Conservation (phyloP, 2,888 invertebrate genomes). For the Drosophila stalkeri region DNA sequence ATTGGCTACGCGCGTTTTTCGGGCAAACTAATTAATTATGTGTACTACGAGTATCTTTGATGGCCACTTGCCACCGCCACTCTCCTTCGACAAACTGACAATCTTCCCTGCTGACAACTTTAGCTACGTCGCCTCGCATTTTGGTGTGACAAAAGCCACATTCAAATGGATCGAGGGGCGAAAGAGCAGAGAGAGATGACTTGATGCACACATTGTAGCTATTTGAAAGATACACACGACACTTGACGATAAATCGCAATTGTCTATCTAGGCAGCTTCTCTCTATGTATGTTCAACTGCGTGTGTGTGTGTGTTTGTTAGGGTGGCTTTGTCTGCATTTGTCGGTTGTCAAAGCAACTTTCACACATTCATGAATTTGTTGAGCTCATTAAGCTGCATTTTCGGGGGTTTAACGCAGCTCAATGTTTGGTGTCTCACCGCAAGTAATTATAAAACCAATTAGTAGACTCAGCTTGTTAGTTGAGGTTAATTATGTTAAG, state of each 20-base stretch:
- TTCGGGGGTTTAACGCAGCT: slow-evolving; percentile 72
- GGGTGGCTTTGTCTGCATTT: slow-evolving; percentile 66
- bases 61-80: neutral
- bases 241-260: slow-evolving; percentile 74
- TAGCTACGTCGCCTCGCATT: slow-evolving; percentile 39
- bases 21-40: slow-evolving; percentile 79
- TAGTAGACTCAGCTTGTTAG: slow-evolving; percentile 81
- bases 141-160: slow-evolving; percentile 78
- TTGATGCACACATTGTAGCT: slow-evolving; percentile 60
- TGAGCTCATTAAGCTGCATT: slow-evolving; percentile 81
- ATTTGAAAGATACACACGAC: slow-evolving; percentile 67
- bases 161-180: slow-evolving; percentile 26
- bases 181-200: slow-evolving; percentile 5
- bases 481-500: slow-evolving; percentile 82
- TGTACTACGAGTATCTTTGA: slow-evolving; percentile 47
- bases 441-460: slow-evolving; percentile 81
- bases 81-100: neutral
- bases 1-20: slow-evolving; percentile 67
- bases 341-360: slow-evolving; percentile 81
- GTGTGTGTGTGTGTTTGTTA: slow-evolving; percentile 4
- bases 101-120: slow-evolving; percentile 46
- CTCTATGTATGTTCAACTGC: slow-evolving; percentile 1
- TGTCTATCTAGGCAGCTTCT: slow-evolving; percentile 47
- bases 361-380: slow-evolving; percentile 81
- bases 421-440: slow-evolving; percentile 79